A percentile compares a stretch with the other conserved stretches of the same genome.
Conservation (phyloP, 2,113 vertebrate genomes). For the Neoarius graeffei region DNA sequence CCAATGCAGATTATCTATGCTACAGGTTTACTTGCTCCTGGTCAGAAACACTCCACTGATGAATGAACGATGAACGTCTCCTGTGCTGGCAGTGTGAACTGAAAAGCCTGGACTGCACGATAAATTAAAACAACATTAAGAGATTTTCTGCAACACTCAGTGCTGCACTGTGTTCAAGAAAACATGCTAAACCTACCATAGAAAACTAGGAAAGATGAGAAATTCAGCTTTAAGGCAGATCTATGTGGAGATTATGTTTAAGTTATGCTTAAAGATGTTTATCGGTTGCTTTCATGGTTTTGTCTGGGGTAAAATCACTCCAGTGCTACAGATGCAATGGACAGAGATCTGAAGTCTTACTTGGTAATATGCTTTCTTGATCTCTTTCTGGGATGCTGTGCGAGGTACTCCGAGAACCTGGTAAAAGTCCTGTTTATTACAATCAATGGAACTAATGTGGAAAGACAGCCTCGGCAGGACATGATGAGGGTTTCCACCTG, state of each 20-base stretch:
- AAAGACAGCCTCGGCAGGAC: conserved; percentile 69
- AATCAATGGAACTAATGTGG: conserved; percentile 77
- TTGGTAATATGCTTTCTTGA: conserved; percentile 98
- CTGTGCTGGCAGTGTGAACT: not conserved
- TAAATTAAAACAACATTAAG: not conserved
- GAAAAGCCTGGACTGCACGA: not conserved
- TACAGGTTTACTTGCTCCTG: too few species aligned
- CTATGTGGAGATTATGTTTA: not conserved
- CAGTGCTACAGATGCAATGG: conserved; percentile 10
- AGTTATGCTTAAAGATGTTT: not conserved
- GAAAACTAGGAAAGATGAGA: not conserved
- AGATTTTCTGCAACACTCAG: not conserved
- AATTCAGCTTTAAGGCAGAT: not conserved
- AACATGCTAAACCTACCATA: too few species aligned
- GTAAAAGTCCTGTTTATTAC: conserved; percentile 89
- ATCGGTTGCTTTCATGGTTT: not conserved
- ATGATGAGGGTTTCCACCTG: conserved; percentile 60
- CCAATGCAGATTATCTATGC: too few species aligned
- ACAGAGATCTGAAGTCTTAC: conserved; percentile 62
- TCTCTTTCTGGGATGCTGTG: conserved; percentile 88
- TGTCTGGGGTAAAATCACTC: conserved; percentile 2
- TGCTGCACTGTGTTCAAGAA: too few species aligned
- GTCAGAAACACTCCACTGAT: not conserved
- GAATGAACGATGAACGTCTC: not conserved
- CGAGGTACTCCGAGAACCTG: conserved; percentile 88